Evolutionary conservation across 2,888 invertebrate genomes (phyloP).

Genomic region (Troides oblongomaculatus): DNA sequence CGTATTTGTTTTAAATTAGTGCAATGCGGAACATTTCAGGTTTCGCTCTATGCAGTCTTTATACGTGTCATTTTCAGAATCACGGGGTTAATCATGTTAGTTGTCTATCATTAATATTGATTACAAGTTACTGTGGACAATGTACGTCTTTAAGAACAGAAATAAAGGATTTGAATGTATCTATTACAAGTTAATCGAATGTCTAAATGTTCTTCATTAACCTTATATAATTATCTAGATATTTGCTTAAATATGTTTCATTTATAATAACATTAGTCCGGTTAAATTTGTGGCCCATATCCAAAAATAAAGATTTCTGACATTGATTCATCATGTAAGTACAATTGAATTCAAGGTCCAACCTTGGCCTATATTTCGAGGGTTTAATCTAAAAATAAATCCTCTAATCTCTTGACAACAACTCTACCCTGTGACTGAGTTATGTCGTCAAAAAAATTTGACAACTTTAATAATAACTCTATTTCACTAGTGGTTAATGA

Average conservation of each 20-base stretch:
- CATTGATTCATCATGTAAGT: constrained; percentile 9
- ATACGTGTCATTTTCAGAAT: not conserved
- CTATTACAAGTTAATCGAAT: no score
- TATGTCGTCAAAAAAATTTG: no score
- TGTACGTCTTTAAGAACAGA: not conserved
- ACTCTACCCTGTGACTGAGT: no score
- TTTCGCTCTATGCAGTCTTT: not conserved
- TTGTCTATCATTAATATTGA: not conserved
- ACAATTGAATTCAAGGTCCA: constrained; percentile 11
- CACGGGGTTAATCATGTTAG: not conserved
- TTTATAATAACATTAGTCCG: not conserved
- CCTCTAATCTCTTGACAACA: not conserved
- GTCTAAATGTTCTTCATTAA: no score
- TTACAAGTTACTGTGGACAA: not conserved
- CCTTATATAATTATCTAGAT: no score
- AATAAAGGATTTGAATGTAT: no score
- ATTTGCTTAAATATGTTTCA: not conserved
- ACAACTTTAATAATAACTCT: no score
- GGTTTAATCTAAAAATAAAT: not conserved
- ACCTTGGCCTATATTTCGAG: constrained; percentile 7
- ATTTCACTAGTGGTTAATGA: no score
- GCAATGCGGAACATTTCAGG: constrained; percentile 5
- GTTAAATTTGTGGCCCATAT: not conserved
- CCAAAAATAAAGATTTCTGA: constrained; percentile 15
- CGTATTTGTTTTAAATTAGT: constrained; percentile 7